A percentile compares a stretch with the other conserved stretches of the same genome.
These are phyloP conservation scores for Vesta saturnalis DNA, from an alignment of 2,888 invertebrate genomes.

Conservation along the genomic window DNA sequence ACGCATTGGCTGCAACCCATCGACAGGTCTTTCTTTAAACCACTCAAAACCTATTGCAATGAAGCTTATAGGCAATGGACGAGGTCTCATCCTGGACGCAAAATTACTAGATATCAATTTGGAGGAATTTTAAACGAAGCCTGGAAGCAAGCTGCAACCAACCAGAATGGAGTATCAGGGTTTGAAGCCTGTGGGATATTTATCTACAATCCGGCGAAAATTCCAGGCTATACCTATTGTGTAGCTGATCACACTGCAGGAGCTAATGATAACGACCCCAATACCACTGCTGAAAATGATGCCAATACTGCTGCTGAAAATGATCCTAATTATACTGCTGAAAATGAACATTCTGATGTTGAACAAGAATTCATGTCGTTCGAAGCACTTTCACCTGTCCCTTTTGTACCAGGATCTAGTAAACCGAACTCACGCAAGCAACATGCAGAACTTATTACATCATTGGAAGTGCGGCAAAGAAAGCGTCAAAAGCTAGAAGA, in stretches of 20 bases:
- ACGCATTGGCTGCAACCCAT: too few relatives aligned
- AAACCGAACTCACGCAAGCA: neutral
- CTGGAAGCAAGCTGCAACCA: too few relatives aligned
- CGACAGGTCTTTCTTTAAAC: too few relatives aligned
- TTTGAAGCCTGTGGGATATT: too few relatives aligned
- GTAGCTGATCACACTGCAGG: too few relatives aligned
- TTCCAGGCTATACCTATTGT: neutral
- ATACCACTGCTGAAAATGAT: neutral
- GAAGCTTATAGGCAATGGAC: neutral
- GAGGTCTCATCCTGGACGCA: neutral
- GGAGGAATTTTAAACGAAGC: too few relatives aligned
- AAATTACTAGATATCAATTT: too few relatives aligned
- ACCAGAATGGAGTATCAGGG: too few relatives aligned
- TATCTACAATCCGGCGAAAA: neutral
- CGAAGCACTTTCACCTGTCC: neutral
- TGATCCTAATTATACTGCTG: too few relatives aligned
- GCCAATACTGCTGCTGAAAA: neutral
- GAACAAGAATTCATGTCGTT: neutral
- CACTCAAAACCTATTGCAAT: constrained; percentile 1
- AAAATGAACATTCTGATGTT: too few relatives aligned
- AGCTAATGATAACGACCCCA: too few relatives aligned
- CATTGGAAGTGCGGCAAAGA: neutral
- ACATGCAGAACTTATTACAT: neutral
- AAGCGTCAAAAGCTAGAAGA: too few relatives aligned
- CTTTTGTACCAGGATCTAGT: neutral